Percentiles rank a stretch among this genome's conserved stretches.
These are phyloP conservation scores for Emmelina monodactyla DNA, from an alignment of 2,888 invertebrate genomes.

Conservation along the genomic window DNA sequence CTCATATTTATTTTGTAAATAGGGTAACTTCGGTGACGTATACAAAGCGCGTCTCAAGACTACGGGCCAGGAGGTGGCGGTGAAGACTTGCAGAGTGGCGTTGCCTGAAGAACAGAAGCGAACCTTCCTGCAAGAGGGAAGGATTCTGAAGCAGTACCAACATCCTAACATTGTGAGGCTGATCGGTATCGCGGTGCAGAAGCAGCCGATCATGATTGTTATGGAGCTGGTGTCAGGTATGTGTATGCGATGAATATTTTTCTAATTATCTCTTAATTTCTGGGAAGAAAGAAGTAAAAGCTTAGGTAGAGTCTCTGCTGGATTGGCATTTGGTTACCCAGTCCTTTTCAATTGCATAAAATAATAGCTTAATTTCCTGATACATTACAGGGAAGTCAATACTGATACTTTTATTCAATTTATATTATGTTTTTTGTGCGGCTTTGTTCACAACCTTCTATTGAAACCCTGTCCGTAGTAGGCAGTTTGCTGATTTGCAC, in stretches of 20 bases:
- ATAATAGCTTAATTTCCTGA: too few relatives aligned
- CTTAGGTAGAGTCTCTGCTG: not conserved
- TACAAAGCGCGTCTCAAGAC: slow-evolving; percentile 88
- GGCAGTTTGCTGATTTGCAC: too few relatives aligned
- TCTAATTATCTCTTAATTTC: not conserved
- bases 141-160: slow-evolving; percentile 95
- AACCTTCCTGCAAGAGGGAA: slow-evolving; percentile 93
- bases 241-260: not conserved
- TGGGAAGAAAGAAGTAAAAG: too few relatives aligned
- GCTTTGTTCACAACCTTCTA: too few relatives aligned
- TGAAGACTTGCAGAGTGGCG: slow-evolving; percentile 94
- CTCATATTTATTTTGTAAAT: slow-evolving; percentile 15
- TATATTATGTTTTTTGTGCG: too few relatives aligned
- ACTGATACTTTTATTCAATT: too few relatives aligned
- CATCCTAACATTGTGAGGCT: slow-evolving; percentile 96
- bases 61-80: slow-evolving; percentile 88
- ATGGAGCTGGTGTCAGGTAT: slow-evolving; percentile 94
- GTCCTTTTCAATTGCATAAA: too few relatives aligned
- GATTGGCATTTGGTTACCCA: not conserved
- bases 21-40: slow-evolving; percentile 99
- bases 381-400: too few relatives aligned
- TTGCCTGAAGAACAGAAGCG: slow-evolving; percentile 93
- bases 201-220: slow-evolving; percentile 98
- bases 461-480: too few relatives aligned
- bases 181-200: slow-evolving; percentile 97